These are phyloP conservation scores for Agrochola lota DNA, from an alignment of 2,888 invertebrate species.

Conservation along the genomic window DNA sequence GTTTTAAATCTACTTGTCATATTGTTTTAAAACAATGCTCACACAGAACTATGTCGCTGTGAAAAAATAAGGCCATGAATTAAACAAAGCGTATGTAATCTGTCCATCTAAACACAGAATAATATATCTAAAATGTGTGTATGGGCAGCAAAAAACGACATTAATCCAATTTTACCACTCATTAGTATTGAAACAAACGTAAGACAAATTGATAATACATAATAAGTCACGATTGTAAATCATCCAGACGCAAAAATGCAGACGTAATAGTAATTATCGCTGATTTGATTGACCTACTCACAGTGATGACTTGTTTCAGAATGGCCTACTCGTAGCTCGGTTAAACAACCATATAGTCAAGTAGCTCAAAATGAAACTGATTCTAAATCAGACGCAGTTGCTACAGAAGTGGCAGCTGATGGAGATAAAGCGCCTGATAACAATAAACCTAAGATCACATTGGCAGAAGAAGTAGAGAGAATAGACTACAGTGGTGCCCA, in stretches of 20 bases:
- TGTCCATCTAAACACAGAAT: conserved; percentile 42
- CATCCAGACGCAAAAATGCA: conserved; percentile 34
- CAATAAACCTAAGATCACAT: conserved; percentile 64
- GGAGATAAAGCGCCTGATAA: conserved; percentile 55
- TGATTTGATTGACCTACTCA: conserved; percentile 42
- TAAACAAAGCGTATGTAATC: conserved; percentile 56
- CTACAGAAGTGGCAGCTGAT: conserved; percentile 24
- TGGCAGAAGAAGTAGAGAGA: conserved; percentile 70
- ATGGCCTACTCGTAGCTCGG: conserved; percentile 82
- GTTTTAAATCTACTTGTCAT: conserved; percentile 4
- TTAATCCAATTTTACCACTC: conserved; percentile 32
- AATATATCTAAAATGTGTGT: neutral
- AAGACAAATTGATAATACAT: conserved; percentile 39
- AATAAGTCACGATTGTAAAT: conserved; percentile 52
- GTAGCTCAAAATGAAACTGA: conserved; percentile 63
- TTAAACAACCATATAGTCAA: conserved; percentile 78
- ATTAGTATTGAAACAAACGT: conserved; percentile 27
- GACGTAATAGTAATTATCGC: conserved; percentile 27
- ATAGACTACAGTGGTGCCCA: conserved; percentile 94
- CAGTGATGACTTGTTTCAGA: conserved; percentile 73
- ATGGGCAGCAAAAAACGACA: conserved; percentile 28
- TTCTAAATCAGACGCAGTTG: conserved; percentile 35
- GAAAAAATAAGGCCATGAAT: conserved; percentile 38
- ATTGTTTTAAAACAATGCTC: conserved; percentile 55
- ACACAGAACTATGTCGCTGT: conserved; percentile 16